Conservation (phyloP, 1,140 invertebrate genomes). For the Antheraea pernyi region DNA sequence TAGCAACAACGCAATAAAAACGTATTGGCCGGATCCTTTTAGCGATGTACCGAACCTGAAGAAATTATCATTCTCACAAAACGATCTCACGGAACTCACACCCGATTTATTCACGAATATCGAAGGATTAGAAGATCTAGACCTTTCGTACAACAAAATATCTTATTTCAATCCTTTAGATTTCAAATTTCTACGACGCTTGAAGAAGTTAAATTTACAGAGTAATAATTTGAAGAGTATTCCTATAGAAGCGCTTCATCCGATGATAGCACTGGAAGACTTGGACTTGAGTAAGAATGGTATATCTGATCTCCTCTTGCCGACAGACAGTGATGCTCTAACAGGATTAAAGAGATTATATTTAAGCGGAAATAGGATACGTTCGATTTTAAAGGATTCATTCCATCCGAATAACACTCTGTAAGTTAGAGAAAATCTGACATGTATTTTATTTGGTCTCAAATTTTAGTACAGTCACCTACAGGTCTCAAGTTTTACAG, state of each 20-base stretch:
- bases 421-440: slow-evolving; percentile 42
- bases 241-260: slow-evolving; percentile 55
- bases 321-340: slow-evolving; percentile 38
- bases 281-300: slow-evolving; percentile 69
- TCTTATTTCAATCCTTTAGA: slow-evolving; percentile 54
- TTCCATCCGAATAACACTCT: slow-evolving; percentile 60
- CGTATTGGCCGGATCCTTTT: slow-evolving; percentile 69
- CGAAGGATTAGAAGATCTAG: slow-evolving; percentile 65
- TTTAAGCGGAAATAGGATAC: slow-evolving; percentile 63
- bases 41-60: slow-evolving; percentile 58
- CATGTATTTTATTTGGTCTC: neutral
- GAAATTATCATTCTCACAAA: slow-evolving; percentile 60
- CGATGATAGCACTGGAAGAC: slow-evolving; percentile 54
- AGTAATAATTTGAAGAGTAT: slow-evolving; percentile 61
- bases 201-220: slow-evolving; percentile 62
- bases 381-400: slow-evolving; percentile 58
- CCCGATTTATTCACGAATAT: slow-evolving; percentile 68
- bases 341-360: slow-evolving; percentile 55
- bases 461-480: neutral
- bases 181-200: slow-evolving; percentile 52
- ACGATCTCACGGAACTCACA: slow-evolving; percentile 59
- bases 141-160: slow-evolving; percentile 79
- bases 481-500: neutral
- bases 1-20: slow-evolving; percentile 64
- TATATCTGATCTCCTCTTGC: slow-evolving; percentile 56